Conservation (phyloP, 30 jellyfish, hydroid and myxozoan species). For the Turritopsis dohrnii region DNA sequence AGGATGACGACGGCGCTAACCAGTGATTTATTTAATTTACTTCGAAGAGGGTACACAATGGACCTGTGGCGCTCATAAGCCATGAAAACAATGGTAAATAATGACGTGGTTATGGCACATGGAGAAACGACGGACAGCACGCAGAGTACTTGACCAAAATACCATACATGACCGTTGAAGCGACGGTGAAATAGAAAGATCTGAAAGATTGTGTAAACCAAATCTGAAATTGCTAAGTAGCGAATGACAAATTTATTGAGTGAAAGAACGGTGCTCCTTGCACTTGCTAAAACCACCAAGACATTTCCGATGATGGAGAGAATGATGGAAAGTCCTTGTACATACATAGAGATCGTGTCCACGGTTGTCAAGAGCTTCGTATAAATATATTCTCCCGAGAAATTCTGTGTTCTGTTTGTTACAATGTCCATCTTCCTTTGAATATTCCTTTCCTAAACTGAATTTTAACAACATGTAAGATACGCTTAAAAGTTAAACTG, state of each 20-base stretch:
- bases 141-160: neutral
- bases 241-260: neutral
- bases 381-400: too few relatives aligned
- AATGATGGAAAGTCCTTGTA: neutral
- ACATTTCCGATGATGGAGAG: neutral
- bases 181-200: neutral
- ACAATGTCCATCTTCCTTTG: too few relatives aligned
- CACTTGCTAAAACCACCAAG: neutral
- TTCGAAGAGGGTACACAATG: neutral
- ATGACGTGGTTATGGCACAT: neutral
- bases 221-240: neutral
- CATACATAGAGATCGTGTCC: neutral
- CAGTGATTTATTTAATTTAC: neutral
- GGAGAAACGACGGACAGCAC: neutral
- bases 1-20: neutral
- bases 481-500: too few relatives aligned
- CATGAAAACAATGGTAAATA: neutral
- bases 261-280: neutral
- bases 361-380: neutral
- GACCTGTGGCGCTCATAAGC: neutral
- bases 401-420: too few relatives aligned
- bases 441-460: too few relatives aligned
- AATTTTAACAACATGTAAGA: too few relatives aligned
- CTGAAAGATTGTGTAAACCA: neutral
- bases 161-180: neutral